phyloP scores from a whole-genome alignment of 2,797 vertebrate genomes.

The Falco naumanni region DNA sequence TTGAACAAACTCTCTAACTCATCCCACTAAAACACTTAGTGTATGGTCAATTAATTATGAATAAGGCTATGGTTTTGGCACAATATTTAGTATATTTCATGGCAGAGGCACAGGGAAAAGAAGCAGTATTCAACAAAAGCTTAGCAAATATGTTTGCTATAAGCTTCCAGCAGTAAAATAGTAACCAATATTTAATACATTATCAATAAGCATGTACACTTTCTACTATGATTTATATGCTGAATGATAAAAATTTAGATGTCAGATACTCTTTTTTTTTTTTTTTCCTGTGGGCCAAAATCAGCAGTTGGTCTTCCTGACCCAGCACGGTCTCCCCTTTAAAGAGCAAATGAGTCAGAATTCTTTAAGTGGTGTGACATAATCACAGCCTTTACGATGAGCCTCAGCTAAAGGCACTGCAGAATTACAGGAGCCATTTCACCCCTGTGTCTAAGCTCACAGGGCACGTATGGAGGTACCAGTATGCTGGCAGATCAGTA shows the following conservation, averaged over 20 bases:
- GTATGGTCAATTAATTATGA: conserved; percentile 11
- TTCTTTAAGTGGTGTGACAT: neutral
- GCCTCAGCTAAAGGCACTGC: neutral
- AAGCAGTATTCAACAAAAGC: neutral
- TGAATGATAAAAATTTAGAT: neutral
- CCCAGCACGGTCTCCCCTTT: neutral
- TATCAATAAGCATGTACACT: neutral
- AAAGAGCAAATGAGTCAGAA: conserved; percentile 12
- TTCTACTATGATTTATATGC: neutral
- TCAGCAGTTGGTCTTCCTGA: neutral
- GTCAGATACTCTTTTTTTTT: neutral
- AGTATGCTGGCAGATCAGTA: neutral
- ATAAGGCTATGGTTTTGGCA: neutral
- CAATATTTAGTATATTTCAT: neutral
- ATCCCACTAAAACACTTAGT: neutral
- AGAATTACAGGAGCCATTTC: neutral
- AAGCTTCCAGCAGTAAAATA: neutral
- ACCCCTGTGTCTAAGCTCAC: neutral
- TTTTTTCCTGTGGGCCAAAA: neutral
- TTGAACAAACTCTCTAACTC: neutral
- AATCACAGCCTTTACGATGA: neutral
- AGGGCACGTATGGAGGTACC: neutral
- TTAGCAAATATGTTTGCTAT: neutral
- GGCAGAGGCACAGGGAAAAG: neutral
- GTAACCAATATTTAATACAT: neutral